Evolutionary conservation across 2,797 vertebrate genomes (phyloP), one percentile per base, ranked within the genome.

Genomic region (Zonotrichia albicollis): DNA sequence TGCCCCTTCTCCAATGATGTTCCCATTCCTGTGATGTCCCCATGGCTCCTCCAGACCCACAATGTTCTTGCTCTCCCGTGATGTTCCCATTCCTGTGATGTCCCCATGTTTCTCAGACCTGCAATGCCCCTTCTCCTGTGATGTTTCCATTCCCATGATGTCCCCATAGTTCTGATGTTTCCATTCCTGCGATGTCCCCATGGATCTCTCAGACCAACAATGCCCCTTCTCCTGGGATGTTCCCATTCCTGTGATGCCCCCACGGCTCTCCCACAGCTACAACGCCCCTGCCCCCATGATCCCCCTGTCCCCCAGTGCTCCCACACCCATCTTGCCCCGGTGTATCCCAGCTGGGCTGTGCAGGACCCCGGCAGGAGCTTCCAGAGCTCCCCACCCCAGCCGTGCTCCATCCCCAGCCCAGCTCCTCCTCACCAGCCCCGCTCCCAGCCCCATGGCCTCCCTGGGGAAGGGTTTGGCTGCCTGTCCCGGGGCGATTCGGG

Each of bases 281-380:
- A 9, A 0, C 5, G 14, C 4, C 16, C 46, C 64, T 2, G 1
- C 17, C 4, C 43, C 46, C 16, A 0, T 0, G 0, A 10, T 7
- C 36, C 0, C 0, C 43, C 38, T 1, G 3, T 29, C 60, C 43
- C 38, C 0, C 34, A 2, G 48, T 0, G 3, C 8, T 48, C 81
- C 64, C 48, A 2, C 0, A 4, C 73, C 76, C 48, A 0, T 11
- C 15, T 0, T 0, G 1, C 14, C 16, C 48, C 23, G 0, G 0
- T 5, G 11, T 65, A 4, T 3, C 27, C 15, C 0, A 4, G 30
- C 55, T 22, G 87, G 23, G 66, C 67, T 9, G 7, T 2, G 22
- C 8, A 1, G 60, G 40, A 23, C 43, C 34, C 38, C 6, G 54
- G 10, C 4, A 16, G n/a, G 43, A 1, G 2, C 72, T 38, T 19